A percentile compares a stretch with the other conserved stretches of the same genome.
Conservation (phyloP, 1,140 invertebrate species). For the Metaphire vulgaris region DNA sequence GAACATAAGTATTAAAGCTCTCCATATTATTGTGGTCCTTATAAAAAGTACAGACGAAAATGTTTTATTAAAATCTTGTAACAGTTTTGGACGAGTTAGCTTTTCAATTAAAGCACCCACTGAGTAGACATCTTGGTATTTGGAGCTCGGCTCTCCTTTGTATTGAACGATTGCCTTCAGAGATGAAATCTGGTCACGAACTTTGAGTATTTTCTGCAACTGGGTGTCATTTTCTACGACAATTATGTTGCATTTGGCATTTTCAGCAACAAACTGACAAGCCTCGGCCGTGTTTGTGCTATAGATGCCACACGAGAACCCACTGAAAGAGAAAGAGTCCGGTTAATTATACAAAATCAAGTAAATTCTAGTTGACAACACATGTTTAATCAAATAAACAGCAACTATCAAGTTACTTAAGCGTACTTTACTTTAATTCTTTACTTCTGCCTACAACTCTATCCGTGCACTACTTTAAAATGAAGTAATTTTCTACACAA, state of each 20-base stretch:
- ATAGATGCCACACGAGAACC: constrained; percentile 81
- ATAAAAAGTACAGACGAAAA: neutral
- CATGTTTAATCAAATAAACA: too few relatives aligned
- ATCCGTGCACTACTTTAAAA: neutral
- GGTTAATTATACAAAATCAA: too few relatives aligned
- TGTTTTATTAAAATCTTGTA: constrained; percentile 1
- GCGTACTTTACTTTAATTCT: neutral
- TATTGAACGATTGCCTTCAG: constrained; percentile 82
- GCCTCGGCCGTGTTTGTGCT: constrained; percentile 84
- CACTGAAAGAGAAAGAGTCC: constrained; percentile 55
- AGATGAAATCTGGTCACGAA: constrained; percentile 64
- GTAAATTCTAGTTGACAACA: neutral
- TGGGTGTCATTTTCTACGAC: constrained; percentile 82
- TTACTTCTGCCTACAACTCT: neutral
- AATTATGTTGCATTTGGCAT: constrained; percentile 72
- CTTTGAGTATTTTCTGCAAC: constrained; percentile 71
- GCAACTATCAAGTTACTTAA: too few relatives aligned
- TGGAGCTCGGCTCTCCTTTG: constrained; percentile 61
- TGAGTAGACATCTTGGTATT: constrained; percentile 37
- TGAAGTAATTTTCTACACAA: neutral
- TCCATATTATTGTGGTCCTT: neutral
- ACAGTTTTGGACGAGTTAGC: neutral
- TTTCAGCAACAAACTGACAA: constrained; percentile 67
- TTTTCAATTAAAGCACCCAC: constrained; percentile 35
- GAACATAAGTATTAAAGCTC: neutral